Evolutionary conservation across 1,140 invertebrate species (phyloP).

Genomic region (Cepaea nemoralis): DNA sequence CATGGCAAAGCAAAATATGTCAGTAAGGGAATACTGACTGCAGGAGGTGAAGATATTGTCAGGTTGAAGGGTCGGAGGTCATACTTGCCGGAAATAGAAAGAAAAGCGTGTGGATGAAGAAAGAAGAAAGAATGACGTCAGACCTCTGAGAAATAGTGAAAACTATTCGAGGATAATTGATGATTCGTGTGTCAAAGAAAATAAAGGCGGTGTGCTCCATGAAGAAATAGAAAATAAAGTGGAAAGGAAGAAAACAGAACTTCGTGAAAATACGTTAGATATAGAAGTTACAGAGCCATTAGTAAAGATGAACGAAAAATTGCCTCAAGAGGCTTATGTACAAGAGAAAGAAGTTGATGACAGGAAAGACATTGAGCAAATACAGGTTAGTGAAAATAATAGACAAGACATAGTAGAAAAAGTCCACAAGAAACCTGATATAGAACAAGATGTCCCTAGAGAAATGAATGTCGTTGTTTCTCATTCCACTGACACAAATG

Average conservation of each 20-base stretch:
- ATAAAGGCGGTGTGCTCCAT: conserved; percentile 46
- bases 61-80: conserved; percentile 28
- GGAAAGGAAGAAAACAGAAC: conserved; percentile 53
- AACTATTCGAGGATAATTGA: conserved; percentile 62
- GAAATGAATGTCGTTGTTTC: too few relatives aligned
- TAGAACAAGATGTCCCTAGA: too few relatives aligned
- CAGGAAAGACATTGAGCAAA: conserved; percentile 42
- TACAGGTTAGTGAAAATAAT: conserved; percentile 43
- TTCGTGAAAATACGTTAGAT: conserved; percentile 43
- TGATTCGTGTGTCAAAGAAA: conserved; percentile 51
- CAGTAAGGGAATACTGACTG: conserved; percentile 54
- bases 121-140: neutral
- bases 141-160: conserved; percentile 6
- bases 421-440: too few relatives aligned
- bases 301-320: too few relatives aligned
- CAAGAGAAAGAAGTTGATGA: conserved; percentile 45
- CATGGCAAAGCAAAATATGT: too few relatives aligned
- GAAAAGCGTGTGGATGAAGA: neutral
- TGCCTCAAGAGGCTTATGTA: too few relatives aligned
- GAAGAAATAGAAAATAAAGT: conserved; percentile 49
- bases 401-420: neutral
- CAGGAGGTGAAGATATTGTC: conserved; percentile 60
- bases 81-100: neutral
- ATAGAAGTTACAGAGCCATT: too few relatives aligned
- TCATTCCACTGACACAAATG: too few relatives aligned